phyloP scores from a whole-genome alignment of 1,140 invertebrate species.

The Chlorops oryzae region DNA sequence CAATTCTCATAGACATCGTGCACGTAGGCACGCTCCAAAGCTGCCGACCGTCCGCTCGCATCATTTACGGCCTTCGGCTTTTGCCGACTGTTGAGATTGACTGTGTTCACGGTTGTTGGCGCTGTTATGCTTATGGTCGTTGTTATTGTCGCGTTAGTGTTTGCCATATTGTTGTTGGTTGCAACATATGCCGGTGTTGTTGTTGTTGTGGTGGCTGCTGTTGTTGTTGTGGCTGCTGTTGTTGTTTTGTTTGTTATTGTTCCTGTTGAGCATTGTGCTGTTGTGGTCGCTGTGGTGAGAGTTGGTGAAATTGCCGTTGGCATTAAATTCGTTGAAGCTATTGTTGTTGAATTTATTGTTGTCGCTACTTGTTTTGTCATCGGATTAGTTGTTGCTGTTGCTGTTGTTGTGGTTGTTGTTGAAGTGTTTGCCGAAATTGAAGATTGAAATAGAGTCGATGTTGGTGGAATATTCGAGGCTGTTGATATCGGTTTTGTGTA shows the following conservation, averaged over 20 bases:
- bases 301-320: conserved; percentile 36
- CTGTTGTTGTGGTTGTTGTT: conserved; percentile 15
- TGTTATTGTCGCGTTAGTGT: neutral
- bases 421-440: conserved; percentile 7
- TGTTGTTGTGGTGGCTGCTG: conserved; percentile 12
- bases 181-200: neutral
- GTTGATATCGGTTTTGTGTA: conserved; percentile 8
- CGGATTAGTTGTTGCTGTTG: conserved; percentile 20
- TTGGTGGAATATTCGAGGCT: neutral
- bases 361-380: conserved; percentile 42
- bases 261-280: conserved; percentile 12
- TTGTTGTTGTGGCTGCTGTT: conserved; percentile 13
- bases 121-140: neutral
- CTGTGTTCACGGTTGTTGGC: too few relatives aligned
- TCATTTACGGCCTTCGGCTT: conserved; percentile 24
- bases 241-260: neutral
- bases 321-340: conserved; percentile 31
- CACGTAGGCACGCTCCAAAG: conserved; percentile 88
- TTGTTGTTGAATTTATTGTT: conserved; percentile 31
- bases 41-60: conserved; percentile 56
- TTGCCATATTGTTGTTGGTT: neutral
- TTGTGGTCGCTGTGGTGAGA: conserved; percentile 13
- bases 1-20: conserved; percentile 90
- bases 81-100: too few relatives aligned
- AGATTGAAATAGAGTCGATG: conserved; percentile 12